phyloP scores from a whole-genome alignment of 2,113 vertebrate species.

The Pao palembangensis region DNA sequence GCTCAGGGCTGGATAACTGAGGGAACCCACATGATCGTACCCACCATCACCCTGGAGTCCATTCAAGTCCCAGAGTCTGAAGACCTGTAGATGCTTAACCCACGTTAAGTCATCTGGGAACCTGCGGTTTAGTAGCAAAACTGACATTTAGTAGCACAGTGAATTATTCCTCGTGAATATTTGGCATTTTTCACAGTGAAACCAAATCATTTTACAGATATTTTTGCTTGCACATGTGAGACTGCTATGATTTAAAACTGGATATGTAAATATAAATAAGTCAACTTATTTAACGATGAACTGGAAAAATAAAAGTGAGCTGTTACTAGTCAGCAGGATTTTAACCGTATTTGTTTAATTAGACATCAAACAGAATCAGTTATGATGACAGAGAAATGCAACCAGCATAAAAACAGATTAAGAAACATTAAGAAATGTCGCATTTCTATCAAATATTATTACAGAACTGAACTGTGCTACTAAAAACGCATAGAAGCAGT shows the following conservation, averaged over 20 bases:
- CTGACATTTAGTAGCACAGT: background rate
- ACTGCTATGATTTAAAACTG: conserved; percentile 20
- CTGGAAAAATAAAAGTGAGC: conserved; percentile 1
- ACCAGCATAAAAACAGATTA: background rate
- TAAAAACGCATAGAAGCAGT: too few relatives aligned
- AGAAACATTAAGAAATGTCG: background rate
- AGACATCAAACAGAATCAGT: background rate
- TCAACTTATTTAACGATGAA: conserved; percentile 42
- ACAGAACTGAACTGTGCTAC: background rate
- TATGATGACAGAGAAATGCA: background rate
- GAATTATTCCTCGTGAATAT: background rate
- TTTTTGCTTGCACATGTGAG: background rate
- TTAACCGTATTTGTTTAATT: too few relatives aligned
- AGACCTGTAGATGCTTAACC: conserved; percentile 78
- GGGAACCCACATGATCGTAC: conserved; percentile 82
- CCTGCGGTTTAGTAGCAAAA: background rate
- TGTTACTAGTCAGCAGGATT: background rate
- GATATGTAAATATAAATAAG: conserved; percentile 4
- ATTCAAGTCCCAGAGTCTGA: conserved; percentile 86
- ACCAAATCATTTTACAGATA: conserved; percentile 11
- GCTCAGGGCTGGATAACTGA: conserved; percentile 93
- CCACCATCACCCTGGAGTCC: conserved; percentile 76
- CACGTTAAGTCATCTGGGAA: background rate
- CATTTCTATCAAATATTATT: background rate
- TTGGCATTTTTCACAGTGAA: background rate